These are phyloP conservation scores for Atta cephalotes DNA, from an alignment of 1,140 invertebrate genomes.

Conservation along the genomic window DNA sequence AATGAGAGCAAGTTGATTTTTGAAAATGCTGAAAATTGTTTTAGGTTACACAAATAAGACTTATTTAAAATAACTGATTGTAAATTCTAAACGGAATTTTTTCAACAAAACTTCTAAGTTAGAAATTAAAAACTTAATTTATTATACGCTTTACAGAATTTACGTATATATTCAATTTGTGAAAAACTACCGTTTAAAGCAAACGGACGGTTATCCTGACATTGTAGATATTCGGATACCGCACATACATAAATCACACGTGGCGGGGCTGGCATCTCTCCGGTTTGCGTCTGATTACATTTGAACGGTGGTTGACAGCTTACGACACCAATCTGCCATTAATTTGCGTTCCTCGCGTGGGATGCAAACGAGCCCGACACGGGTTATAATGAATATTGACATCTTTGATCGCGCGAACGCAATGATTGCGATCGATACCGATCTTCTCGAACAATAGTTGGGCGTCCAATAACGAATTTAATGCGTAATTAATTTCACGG, in stretches of 20 bases:
- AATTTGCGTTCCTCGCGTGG: conserved; percentile 36
- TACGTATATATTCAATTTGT: not conserved
- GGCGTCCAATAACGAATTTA: conserved; percentile 46
- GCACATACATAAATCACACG: not conserved
- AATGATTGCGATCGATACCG: conserved; percentile 27
- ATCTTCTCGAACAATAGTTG: conserved; percentile 31
- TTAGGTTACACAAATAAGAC: not conserved
- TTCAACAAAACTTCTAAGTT: not conserved
- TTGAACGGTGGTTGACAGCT: conserved; percentile 44
- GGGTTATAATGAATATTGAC: conserved; percentile 42
- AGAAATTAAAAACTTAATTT: conserved; percentile 1
- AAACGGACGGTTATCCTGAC: not conserved
- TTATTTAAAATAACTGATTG: not conserved
- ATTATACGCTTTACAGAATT: not conserved
- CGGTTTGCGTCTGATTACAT: conserved; percentile 34
- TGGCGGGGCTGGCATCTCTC: not conserved
- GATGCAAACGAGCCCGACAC: conserved; percentile 18
- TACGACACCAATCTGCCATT: conserved; percentile 38
- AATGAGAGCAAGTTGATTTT: not conserved
- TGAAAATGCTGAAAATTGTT: not conserved
- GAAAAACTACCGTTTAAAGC: not conserved
- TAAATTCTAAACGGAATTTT: not conserved
- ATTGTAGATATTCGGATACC: not conserved
- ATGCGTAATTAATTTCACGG: conserved; percentile 35
- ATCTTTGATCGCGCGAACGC: conserved; percentile 39